These are phyloP conservation scores for Macropus fuliginosus DNA, from an alignment of 2,797 vertebrate species.

Conservation along the genomic window DNA sequence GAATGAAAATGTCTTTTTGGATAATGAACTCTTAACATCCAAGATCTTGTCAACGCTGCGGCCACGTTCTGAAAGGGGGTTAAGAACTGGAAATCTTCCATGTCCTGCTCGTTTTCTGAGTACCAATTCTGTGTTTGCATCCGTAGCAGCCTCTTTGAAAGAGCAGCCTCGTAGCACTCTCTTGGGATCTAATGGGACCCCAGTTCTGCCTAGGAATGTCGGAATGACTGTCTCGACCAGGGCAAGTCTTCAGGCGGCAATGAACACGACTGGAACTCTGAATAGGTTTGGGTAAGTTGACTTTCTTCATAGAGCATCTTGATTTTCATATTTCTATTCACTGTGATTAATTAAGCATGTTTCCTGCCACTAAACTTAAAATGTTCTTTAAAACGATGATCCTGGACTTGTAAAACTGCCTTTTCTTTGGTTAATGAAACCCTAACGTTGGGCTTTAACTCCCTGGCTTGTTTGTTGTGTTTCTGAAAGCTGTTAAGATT, in stretches of 20 bases:
- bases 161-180: constrained; percentile 85
- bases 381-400: neutral
- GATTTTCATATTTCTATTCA: neutral
- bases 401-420: neutral
- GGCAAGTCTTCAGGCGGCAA: constrained; percentile 86
- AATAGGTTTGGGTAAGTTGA: constrained; percentile 90
- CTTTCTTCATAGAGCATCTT: neutral
- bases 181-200: constrained; percentile 88
- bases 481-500: neutral
- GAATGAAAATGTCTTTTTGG: constrained; percentile 87
- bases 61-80: constrained; percentile 74
- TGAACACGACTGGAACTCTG: constrained; percentile 82
- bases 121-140: constrained; percentile 86
- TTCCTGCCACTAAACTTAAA: neutral
- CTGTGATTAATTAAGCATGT: too few species aligned
- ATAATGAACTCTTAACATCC: constrained; percentile 89
- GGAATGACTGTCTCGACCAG: constrained; percentile 93
- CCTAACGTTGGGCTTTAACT: neutral
- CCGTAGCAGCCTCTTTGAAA: constrained; percentile 87
- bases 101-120: constrained; percentile 82
- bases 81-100: constrained; percentile 72
- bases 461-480: neutral
- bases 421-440: neutral
- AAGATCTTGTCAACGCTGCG: constrained; percentile 86
- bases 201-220: constrained; percentile 85